These are phyloP conservation scores for Caerostris darwini DNA, from an alignment of 1,140 invertebrate species.

Conservation along the genomic window DNA sequence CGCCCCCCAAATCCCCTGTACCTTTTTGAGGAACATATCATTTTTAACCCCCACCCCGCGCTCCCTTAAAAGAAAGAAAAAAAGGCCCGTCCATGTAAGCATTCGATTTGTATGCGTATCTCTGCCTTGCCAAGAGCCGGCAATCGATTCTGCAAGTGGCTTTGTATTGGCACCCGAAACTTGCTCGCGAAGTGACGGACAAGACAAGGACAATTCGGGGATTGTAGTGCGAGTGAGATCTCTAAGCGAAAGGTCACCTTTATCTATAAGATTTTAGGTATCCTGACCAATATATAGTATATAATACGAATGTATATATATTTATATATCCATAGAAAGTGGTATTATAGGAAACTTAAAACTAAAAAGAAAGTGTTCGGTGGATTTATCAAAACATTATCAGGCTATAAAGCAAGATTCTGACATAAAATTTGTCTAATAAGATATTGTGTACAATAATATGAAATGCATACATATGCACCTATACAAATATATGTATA, in stretches of 20 bases:
- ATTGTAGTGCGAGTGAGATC: background rate
- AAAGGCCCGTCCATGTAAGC: constrained; percentile 15
- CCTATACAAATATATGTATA: too few species aligned
- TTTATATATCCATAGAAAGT: too few species aligned
- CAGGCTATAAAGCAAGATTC: too few species aligned
- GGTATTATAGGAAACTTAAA: too few species aligned
- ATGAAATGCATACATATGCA: too few species aligned
- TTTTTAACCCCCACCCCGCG: background rate
- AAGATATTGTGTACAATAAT: too few species aligned
- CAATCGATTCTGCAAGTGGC: constrained; percentile 52
- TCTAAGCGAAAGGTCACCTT: background rate
- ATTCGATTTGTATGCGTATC: constrained; percentile 46
- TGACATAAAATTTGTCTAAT: too few species aligned
- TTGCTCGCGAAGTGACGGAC: constrained; percentile 45
- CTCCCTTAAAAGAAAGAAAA: constrained; percentile 27
- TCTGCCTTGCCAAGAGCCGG: constrained; percentile 4
- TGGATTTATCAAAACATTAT: too few species aligned
- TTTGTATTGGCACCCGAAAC: constrained; percentile 47
- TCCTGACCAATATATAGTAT: too few species aligned
- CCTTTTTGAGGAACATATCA: constrained; percentile 19
- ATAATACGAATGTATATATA: too few species aligned
- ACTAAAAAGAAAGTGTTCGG: too few species aligned
- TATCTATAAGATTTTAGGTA: background rate
- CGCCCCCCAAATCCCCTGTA: background rate
- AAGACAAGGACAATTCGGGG: constrained; percentile 13